These are phyloP conservation scores for Drosophila paranaensis DNA, from an alignment of 2,888 invertebrate genomes.

Conservation along the genomic window DNA sequence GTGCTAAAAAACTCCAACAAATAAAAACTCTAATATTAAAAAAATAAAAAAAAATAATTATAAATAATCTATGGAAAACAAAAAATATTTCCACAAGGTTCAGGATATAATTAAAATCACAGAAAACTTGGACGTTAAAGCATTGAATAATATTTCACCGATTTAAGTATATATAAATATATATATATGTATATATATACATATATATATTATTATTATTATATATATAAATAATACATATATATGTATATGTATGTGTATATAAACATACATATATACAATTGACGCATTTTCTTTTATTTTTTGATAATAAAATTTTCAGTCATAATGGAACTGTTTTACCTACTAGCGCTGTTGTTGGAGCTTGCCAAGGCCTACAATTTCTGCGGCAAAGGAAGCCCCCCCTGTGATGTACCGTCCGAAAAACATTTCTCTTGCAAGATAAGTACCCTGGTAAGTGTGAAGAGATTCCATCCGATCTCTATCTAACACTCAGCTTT, in stretches of 20 bases:
- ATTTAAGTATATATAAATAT: not conserved
- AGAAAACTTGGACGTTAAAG: not conserved
- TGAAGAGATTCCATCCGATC: not conserved
- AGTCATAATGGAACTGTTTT: not conserved
- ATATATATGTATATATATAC: not conserved
- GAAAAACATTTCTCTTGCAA: not conserved
- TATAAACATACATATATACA: not conserved
- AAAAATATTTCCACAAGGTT: too few species aligned
- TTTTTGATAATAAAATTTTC: not conserved
- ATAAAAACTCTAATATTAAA: too few species aligned
- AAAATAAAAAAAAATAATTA: not conserved
- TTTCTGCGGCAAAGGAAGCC: accelerated
- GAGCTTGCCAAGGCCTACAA: not conserved
- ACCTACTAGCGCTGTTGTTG: not conserved
- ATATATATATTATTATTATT: not conserved
- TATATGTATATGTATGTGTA: not conserved
- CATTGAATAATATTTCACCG: not conserved
- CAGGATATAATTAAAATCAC: not conserved
- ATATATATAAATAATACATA: not conserved
- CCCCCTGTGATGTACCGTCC: not conserved
- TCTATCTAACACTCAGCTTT: not conserved
- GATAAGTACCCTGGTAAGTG: not conserved
- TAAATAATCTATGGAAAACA: too few species aligned
- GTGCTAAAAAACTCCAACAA: too few species aligned
- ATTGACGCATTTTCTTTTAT: not conserved